These are phyloP conservation scores for Phasia obesa DNA, from an alignment of 2,888 invertebrate species.

Conservation along the genomic window DNA sequence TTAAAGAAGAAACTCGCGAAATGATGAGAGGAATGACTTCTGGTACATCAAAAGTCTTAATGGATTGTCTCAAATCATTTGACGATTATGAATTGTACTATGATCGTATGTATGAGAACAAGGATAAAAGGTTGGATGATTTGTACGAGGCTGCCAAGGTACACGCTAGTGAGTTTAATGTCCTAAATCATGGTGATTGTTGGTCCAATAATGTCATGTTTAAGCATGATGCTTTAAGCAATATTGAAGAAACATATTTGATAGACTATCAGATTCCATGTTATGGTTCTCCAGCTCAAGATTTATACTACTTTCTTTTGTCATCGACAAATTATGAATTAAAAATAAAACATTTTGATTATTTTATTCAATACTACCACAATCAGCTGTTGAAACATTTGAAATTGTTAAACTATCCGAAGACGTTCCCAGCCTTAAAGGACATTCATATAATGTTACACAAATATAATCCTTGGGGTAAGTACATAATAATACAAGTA, in stretches of 20 bases:
- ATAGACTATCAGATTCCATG: conserved; percentile 79
- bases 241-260: conserved; percentile 76
- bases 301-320: conserved; percentile 76
- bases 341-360: conserved; percentile 78
- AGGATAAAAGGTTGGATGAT: conserved; percentile 65
- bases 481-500: conserved; percentile 8
- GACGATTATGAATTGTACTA: conserved; percentile 73
- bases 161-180: conserved; percentile 75
- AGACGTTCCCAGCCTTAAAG: conserved; percentile 75
- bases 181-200: conserved; percentile 79
- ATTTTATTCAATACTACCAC: conserved; percentile 78
- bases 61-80: conserved; percentile 69
- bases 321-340: conserved; percentile 77
- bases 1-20: conserved; percentile 57
- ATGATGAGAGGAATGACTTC: conserved; percentile 59
- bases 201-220: conserved; percentile 81
- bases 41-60: conserved; percentile 38
- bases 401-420: conserved; percentile 75
- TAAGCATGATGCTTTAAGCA: conserved; percentile 73
- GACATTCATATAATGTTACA: conserved; percentile 77
- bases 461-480: conserved; percentile 76
- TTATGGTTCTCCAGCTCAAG: conserved; percentile 78
- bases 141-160: conserved; percentile 23
- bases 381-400: conserved; percentile 75
- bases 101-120: conserved; percentile 70